Evolutionary conservation across 2,888 invertebrate species (phyloP), one percentile per base, ranked within the genome.

Genomic region (Hirtodrosophila trivittata): DNA sequence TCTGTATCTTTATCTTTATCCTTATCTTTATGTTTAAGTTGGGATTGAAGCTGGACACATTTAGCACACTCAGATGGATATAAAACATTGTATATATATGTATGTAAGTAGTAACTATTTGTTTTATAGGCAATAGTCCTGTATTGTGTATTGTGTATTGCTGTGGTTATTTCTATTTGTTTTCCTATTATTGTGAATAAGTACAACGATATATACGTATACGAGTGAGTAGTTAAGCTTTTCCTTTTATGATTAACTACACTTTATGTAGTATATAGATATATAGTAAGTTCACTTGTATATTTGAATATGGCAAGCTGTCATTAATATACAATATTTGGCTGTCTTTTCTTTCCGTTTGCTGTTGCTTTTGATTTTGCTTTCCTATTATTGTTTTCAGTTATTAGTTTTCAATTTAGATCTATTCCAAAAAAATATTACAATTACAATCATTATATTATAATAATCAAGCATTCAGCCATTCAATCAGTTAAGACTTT

Each of bases 401-500:
- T n/a, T 21, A 21, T 21, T 21, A 32, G 1, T n/a, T 32, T 10
- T n/a, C 3, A 32, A 32, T n/a, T n/a, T n/a, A n/a, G n/a, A n/a
- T n/a, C n/a, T 32, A 35, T 14, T 9, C 13, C 14, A 35, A 12
- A 63, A 52, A 33, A 39, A 49, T 14, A 32, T 33, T 8, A 21
- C 3, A n/a, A 28, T 28, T 28, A 28, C n/a, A 28, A 46, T 33
- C 32, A 30, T 39, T 14, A 9, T 32, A 43, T 28, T 51, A 45
- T 43, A 38, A 37, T 39, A 54, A 57, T 28, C 25, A 45, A 16
- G 38, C 51, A 51, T 56, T 59, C 64, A 74, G 47, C 54, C 66
- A 37, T 49, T 49, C 32, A 55, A 60, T 58, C 71, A 62, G 51
- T 66, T 49, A 13, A 64, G 56, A 59, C 47, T 56, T 62, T 52